phyloP scores from a whole-genome alignment of 2,888 invertebrate species.

The Phasia obesa region DNA sequence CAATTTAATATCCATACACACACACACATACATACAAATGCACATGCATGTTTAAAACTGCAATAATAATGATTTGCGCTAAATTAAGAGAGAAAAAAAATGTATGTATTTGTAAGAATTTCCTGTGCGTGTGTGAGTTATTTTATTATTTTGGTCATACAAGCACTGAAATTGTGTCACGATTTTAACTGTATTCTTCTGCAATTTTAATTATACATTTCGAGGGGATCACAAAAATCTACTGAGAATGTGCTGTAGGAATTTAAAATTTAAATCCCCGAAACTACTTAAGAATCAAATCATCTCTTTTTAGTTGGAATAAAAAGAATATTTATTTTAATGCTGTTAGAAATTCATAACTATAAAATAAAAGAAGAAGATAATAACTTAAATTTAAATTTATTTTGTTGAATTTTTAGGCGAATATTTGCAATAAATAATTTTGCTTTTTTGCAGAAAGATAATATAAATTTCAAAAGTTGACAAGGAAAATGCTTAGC shows the following conservation, averaged over 20 bases:
- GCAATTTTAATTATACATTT: constrained; percentile 51
- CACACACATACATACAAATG: too few species aligned
- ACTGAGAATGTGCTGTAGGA: neutral
- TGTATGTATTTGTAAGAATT: constrained; percentile 67
- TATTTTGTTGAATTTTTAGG: too few species aligned
- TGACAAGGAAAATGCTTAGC: too few species aligned
- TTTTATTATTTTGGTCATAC: constrained; percentile 59
- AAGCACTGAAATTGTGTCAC: constrained; percentile 60
- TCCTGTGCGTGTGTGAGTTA: constrained; percentile 70
- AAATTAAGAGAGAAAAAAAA: constrained; percentile 54
- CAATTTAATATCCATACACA: too few species aligned
- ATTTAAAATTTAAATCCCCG: constrained; percentile 40
- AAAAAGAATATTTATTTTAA: neutral
- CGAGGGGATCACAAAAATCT: neutral
- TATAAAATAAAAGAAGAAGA: too few species aligned
- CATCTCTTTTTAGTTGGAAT: neutral
- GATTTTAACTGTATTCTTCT: constrained; percentile 54
- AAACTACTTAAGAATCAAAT: constrained; percentile 9
- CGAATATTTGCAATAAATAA: too few species aligned
- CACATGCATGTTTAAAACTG: constrained; percentile 63
- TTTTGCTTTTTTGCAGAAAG: too few species aligned
- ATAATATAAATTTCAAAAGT: too few species aligned
- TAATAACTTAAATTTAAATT: too few species aligned
- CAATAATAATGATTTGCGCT: constrained; percentile 64
- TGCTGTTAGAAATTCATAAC: neutral